Evolutionary conservation across 2,888 invertebrate species (phyloP).

Genomic region (Nomada ruficornis): DNA sequence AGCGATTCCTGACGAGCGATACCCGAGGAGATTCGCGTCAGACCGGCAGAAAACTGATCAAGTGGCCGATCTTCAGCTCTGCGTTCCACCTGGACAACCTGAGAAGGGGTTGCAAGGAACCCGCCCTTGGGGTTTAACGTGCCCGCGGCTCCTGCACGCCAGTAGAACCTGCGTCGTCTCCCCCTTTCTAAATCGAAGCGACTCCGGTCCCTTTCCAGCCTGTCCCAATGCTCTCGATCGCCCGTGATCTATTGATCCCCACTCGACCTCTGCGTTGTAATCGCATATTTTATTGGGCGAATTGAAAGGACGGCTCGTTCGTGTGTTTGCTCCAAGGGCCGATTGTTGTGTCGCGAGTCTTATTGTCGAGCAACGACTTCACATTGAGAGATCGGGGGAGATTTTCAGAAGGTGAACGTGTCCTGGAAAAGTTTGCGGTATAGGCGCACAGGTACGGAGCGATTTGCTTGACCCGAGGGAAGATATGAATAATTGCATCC

Average conservation of each 20-base stretch:
- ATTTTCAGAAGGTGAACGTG: slow-evolving; percentile 71
- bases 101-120: slow-evolving; percentile 76
- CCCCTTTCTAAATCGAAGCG: slow-evolving; percentile 63
- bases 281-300: slow-evolving; percentile 78
- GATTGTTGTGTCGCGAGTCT: slow-evolving; percentile 60
- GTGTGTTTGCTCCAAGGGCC: slow-evolving; percentile 48
- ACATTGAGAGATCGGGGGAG: slow-evolving; percentile 18
- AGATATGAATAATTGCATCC: too few species aligned
- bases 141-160: slow-evolving; percentile 59
- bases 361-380: slow-evolving; percentile 46
- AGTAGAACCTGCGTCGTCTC: slow-evolving; percentile 74
- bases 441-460: slow-evolving; percentile 29
- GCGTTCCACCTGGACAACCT: slow-evolving; percentile 73
- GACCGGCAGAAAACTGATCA: slow-evolving; percentile 68
- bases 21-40: slow-evolving; percentile 56
- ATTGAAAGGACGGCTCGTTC: slow-evolving; percentile 43
- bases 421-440: slow-evolving; percentile 46
- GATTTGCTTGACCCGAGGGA: too few species aligned
- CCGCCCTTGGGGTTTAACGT: slow-evolving; percentile 70
- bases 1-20: slow-evolving; percentile 10
- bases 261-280: slow-evolving; percentile 78
- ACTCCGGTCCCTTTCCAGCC: slow-evolving; percentile 62
- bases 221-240: slow-evolving; percentile 67
- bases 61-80: slow-evolving; percentile 59
- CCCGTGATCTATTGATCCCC: slow-evolving; percentile 78